A percentile compares a stretch with the other conserved stretches of the same genome.
These are phyloP conservation scores for Nibea coibor DNA, from an alignment of 2,113 vertebrate species.

Conservation along the genomic window DNA sequence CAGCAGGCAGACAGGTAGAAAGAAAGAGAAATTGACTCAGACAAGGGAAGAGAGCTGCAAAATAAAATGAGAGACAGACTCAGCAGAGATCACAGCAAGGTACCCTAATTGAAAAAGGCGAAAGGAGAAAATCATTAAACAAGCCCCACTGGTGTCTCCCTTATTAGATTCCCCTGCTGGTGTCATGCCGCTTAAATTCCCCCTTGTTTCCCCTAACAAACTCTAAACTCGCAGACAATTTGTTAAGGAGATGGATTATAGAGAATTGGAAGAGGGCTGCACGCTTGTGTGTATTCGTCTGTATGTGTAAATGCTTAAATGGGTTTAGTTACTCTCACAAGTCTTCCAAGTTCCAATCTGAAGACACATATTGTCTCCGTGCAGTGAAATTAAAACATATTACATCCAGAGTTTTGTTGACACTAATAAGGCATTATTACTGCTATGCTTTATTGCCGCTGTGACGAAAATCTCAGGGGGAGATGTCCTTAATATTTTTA, in stretches of 20 bases:
- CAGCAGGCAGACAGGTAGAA: slow-evolving; percentile 37
- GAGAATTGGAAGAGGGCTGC: slow-evolving; percentile 32
- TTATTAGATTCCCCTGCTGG: slow-evolving; percentile 80
- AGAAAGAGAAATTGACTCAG: slow-evolving; percentile 40
- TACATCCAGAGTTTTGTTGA: slow-evolving; percentile 23
- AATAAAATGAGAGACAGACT: slow-evolving; percentile 49
- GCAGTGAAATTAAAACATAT: slow-evolving; percentile 14
- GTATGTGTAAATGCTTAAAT: slow-evolving; percentile 9
- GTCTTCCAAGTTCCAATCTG: slow-evolving; percentile 1
- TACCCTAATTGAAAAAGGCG: slow-evolving; percentile 76
- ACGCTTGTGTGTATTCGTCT: slow-evolving; percentile 25
- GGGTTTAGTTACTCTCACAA: slow-evolving; percentile 10
- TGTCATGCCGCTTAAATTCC: slow-evolving; percentile 76
- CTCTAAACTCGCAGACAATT: slow-evolving; percentile 74
- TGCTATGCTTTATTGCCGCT: slow-evolving; percentile 29
- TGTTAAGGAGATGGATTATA: slow-evolving; percentile 67
- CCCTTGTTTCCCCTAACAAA: slow-evolving; percentile 75
- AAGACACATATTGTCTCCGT: neutral
- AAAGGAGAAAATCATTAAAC: slow-evolving; percentile 81
- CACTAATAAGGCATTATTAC: slow-evolving; percentile 45
- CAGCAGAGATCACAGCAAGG: slow-evolving; percentile 73
- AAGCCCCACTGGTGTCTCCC: slow-evolving; percentile 76
- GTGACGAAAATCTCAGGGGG: slow-evolving; percentile 29
- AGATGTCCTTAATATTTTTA: slow-evolving; percentile 28
- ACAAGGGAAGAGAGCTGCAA: slow-evolving; percentile 30